These are phyloP conservation scores for Semnopithecus entellus DNA, from an alignment of 2,113 vertebrate species.

Conservation along the genomic window DNA sequence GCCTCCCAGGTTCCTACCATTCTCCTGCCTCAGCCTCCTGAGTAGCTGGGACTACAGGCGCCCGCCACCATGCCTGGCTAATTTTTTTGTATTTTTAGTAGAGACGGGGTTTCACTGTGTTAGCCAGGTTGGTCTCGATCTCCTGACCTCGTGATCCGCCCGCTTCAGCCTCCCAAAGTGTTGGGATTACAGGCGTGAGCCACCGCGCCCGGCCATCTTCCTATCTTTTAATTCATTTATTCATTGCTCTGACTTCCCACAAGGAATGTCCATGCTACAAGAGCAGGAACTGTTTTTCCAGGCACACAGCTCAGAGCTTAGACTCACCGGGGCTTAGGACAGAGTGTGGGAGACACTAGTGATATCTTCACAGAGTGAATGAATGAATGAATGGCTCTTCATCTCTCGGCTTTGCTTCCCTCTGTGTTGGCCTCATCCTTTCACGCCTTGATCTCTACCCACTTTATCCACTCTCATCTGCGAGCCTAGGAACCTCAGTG, in stretches of 20 bases:
- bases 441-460: not conserved
- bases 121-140: too few relatives aligned
- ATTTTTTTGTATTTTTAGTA: too few relatives aligned
- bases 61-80: too few relatives aligned
- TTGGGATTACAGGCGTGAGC: too few relatives aligned
- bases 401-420: not conserved
- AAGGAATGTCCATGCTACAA: not conserved
- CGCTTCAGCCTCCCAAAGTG: too few relatives aligned
- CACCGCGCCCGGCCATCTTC: too few relatives aligned
- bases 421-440: not conserved
- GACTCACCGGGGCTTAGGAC: too few relatives aligned
- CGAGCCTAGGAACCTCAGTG: not conserved
- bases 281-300: not conserved
- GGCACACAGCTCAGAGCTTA: not conserved
- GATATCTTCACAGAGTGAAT: not conserved
- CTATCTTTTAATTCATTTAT: not conserved
- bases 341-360: not conserved
- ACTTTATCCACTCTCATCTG: fast-evolving
- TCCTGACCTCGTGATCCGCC: too few relatives aligned
- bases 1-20: fast-evolving
- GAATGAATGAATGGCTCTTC: not conserved
- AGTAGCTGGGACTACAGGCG: too few relatives aligned
- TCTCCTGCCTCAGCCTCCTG: too few relatives aligned
- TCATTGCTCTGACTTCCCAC: not conserved
- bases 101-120: too few relatives aligned